Base-by-base conservation (phyloP, 2,113 vertebrate genomes). In the Physeter macrocephalus region DNA sequence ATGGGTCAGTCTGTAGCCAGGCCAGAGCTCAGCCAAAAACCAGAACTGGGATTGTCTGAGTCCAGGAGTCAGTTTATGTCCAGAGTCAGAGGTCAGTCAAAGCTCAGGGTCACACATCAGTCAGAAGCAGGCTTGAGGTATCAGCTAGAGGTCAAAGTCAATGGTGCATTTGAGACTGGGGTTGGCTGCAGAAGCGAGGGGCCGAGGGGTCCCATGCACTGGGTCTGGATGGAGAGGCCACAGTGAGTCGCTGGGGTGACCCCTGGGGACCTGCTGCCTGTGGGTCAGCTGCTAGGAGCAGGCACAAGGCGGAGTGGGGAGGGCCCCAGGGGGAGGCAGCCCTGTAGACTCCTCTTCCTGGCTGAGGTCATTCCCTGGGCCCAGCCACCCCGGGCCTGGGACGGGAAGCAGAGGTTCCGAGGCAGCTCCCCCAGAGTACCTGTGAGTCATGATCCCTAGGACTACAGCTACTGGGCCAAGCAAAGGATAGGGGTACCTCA, bases 281-380 rank as follows among this genome's bases (percentile, higher is more conserved):
- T 80, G 52, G 94, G 90, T 97, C 95, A 97, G 78, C 66, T 95
- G 80, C 83, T 64, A 84, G 69, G 39, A 97, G 54, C 36, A 64
- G 72, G 59, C 49, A 59, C 67, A 90, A 96, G 95, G 93, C 0
- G 12, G 87, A 43, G 84, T 81, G 25, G n/a, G 43, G 77, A 93
- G 77, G 83, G 94, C 94, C 85, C 34, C 59, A 92, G 59, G 90
- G 93, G 87, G 87, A 75, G 90, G 92, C 92, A 92, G 93, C 77
- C 72, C 81, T 95, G 2, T 14, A 34, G 67, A 54, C 69, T 97
- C 92, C 95, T 95, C 96, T 69, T 96, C 64, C 59, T 6, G 12
- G 80, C 62, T 97, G 96, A 98, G 87, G 96, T 98, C 97, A 98
- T 97, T 66, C 39, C 93, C n/a, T 6, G 27, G 86, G 96, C 92